Base-by-base conservation (phyloP, 2,113 vertebrate genomes). In the Burhinus oedicnemus region DNA sequence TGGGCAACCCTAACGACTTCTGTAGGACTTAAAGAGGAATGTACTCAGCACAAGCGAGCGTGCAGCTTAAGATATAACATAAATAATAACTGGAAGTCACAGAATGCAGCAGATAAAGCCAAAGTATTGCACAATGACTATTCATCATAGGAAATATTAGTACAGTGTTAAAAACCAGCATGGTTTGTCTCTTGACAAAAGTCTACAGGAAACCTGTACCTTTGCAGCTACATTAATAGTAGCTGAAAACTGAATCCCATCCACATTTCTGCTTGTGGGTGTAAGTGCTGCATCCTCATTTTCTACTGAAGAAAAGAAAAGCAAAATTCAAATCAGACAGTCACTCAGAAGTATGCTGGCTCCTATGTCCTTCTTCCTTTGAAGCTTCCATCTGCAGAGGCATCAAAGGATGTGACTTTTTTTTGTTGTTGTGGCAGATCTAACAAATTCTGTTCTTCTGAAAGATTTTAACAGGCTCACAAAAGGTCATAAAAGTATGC, bases 371-470 rank as follows among this genome's bases (percentile, higher is more conserved):
- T 89, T 62, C 87, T 71, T 38, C 77, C 80, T 97, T 97, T 96
- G 97, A 97, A 97, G 74, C 47, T 65, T 58, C 88, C 83, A 64
- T 85, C 87, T 92, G 94, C 89, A 83, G 40, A 2, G 15, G 71
- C 85, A 96, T 96, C 97, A 97, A 97, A 98, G 91, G 55, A 90
- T 34, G 15, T 0, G 1, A 75, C 66, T 70, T 78, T 87, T 95
- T 88, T 85, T 94, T 92, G 6, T 42, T 93, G 13, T 61, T 70
- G 22, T 55, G 57, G 95, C 96, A 97, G 89, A 92, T 93, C 64
- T 95, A 95, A 95, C 83, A 95, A 96, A 95, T 85, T 93, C 87
- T 74, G 71, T 84, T 95, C 75, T 88, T 97, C 88, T 95, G 79
- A 96, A 96, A 90, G 94, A 90, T 93, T 95, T 64, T 93, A 93